Evolutionary conservation across 2,797 vertebrate genomes (phyloP), one percentile per base, ranked within the genome.

Genomic region (Enteromius paludinosus): DNA sequence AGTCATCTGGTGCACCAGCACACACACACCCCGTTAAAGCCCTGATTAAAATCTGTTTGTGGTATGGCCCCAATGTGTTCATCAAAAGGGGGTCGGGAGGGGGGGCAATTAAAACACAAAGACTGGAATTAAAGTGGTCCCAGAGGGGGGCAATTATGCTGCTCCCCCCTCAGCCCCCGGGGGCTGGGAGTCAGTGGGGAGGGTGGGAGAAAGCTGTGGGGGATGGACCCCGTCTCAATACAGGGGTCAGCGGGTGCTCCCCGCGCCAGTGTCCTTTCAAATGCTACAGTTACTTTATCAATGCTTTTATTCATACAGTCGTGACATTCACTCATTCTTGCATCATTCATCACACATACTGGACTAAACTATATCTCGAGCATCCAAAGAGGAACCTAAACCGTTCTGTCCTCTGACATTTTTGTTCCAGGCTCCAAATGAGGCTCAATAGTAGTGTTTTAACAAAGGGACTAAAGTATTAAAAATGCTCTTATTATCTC

Each of bases 41-140:
- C 79, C 83, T 76, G 90, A 92, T 92, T 90, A 88, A 91, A 91
- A 89, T 89, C 92, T 87, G 91, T 89, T 89, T 87, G 89, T 64
- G 85, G 92, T 93, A 92, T 92, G 92, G 89, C 88, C 87, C 83
- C 91, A 91, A 91, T 92, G 94, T 93, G 92, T 91, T 93, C 87
- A 87, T 92, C 91, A 92, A 92, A 93, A 91, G 88, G 85, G 73
- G 88, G 87, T 65, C 61, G 75, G 89, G 88, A 73, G 89, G 90
- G 89, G 87, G 90, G 79, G 89, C 92, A 94, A 95, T 94, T 94
- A 94, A 94, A 93, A 93, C 87, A 94, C 93, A 95, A 95, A 94
- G 87, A 86, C 89, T 72, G 88, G 93, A 89, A 94, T 95, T 94
- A 94, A 94, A 94, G 90, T 91, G 81, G 84, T 90, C 91, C 93